These are phyloP conservation scores for Sesamia inferens DNA, from an alignment of 2,888 invertebrate species.

Conservation along the genomic window DNA sequence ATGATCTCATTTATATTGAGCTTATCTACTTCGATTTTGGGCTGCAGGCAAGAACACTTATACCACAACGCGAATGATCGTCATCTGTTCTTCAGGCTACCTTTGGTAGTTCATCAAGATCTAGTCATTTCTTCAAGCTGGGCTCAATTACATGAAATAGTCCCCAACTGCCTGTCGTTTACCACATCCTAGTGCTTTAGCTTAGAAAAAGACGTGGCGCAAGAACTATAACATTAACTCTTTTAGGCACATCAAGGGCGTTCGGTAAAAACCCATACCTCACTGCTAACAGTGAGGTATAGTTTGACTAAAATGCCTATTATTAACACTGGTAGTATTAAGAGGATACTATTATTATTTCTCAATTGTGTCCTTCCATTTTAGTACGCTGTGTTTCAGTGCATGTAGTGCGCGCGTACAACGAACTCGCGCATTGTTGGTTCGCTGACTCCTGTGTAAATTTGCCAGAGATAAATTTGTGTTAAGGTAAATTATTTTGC, in stretches of 20 bases:
- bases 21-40: not conserved
- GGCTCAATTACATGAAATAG: too few relatives aligned
- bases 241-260: not conserved
- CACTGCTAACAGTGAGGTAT: not conserved
- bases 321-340: constrained; percentile 10
- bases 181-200: not conserved
- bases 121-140: too few relatives aligned
- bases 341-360: not conserved
- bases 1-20: not conserved
- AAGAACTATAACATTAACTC: too few relatives aligned
- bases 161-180: not conserved
- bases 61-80: not conserved
- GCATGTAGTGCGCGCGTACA: constrained; percentile 49
- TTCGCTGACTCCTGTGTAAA: not conserved
- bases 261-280: constrained; percentile 11
- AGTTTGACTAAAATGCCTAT: not conserved
- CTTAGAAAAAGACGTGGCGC: too few relatives aligned
- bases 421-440: constrained; percentile 18
- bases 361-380: constrained; percentile 29
- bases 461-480: constrained; percentile 1
- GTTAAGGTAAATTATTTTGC: constrained; percentile 10
- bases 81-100: not conserved
- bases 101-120: not conserved
- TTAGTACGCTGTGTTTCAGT: constrained; percentile 33
- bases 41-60: not conserved